phyloP scores from a whole-genome alignment of 2,113 vertebrate genomes.

The Hemibagrus wyckioides region DNA sequence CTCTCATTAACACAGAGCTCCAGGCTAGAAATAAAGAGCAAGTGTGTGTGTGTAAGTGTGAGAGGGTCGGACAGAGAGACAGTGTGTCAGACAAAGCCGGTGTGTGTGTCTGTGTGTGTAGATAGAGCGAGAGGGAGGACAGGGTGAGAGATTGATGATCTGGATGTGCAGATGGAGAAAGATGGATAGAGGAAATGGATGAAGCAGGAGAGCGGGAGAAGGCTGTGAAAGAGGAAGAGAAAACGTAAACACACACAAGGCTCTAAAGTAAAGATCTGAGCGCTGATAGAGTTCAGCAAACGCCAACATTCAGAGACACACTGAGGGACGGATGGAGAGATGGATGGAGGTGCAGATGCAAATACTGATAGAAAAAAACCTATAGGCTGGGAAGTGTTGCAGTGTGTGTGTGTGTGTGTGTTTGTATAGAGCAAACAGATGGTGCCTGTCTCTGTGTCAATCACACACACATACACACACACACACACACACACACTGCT shows the following conservation, averaged over 20 bases:
- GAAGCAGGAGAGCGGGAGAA: slow-evolving; percentile 40
- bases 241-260: slow-evolving; percentile 43
- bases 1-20: slow-evolving; percentile 46
- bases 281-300: slow-evolving; percentile 53
- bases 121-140: slow-evolving; percentile 46
- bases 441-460: slow-evolving; percentile 6
- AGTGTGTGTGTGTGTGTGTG: background rate
- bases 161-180: slow-evolving; percentile 50
- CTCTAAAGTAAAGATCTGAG: slow-evolving; percentile 49
- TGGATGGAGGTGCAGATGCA: slow-evolving; percentile 32
- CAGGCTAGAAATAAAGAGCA: slow-evolving; percentile 27
- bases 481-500: slow-evolving; percentile 45
- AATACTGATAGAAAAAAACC: slow-evolving; percentile 18
- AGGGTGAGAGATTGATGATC: slow-evolving; percentile 56
- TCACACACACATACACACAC: slow-evolving; percentile 31
- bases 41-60: slow-evolving; percentile 27
- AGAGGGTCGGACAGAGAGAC: slow-evolving; percentile 22
- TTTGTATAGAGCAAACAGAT: background rate
- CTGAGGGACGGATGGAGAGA: slow-evolving; percentile 13
- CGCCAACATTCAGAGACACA: slow-evolving; percentile 21
- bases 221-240: slow-evolving; percentile 48
- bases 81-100: slow-evolving; percentile 22
- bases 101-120: slow-evolving; percentile 28
- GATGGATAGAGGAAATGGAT: slow-evolving; percentile 64
- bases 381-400: slow-evolving; percentile 29